Evolutionary conservation across 2,797 vertebrate genomes (phyloP).

Genomic region (Gymnocypris eckloni): DNA sequence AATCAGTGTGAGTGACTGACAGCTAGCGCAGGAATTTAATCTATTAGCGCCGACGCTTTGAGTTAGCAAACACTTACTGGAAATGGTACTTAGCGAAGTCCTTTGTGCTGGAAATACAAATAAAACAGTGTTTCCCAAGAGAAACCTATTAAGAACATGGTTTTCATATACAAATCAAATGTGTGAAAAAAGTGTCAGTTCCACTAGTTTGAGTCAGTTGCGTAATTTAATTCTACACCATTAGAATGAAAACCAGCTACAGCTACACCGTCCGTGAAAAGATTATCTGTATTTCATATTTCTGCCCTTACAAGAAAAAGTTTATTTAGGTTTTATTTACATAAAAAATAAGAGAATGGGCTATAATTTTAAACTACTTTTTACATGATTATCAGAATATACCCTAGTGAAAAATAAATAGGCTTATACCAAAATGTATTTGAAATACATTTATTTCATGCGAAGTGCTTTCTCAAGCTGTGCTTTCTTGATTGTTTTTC

Average conservation of each 20-base stretch:
- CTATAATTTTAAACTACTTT: background rate
- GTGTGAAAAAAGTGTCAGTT: background rate
- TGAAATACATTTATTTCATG: no score
- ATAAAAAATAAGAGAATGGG: background rate
- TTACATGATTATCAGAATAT: background rate
- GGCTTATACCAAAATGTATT: no score
- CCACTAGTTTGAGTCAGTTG: background rate
- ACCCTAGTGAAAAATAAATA: no score
- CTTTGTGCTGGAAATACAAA: constrained; percentile 14
- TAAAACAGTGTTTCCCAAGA: constrained; percentile 5
- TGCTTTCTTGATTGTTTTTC: background rate
- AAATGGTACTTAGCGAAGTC: constrained; percentile 2
- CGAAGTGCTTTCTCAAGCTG: no score
- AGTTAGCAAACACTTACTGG: constrained; percentile 19
- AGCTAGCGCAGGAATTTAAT: constrained; percentile 38
- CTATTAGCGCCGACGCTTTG: constrained; percentile 18
- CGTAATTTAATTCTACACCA: background rate
- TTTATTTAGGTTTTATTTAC: background rate
- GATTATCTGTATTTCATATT: background rate
- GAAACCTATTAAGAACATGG: background rate
- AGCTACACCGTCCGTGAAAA: background rate
- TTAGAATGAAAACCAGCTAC: background rate
- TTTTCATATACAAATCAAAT: background rate
- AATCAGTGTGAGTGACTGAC: constrained; percentile 38
- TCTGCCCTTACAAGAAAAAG: background rate